phyloP scores from a whole-genome alignment of 2,888 invertebrate genomes.

The Macaria liturata region DNA sequence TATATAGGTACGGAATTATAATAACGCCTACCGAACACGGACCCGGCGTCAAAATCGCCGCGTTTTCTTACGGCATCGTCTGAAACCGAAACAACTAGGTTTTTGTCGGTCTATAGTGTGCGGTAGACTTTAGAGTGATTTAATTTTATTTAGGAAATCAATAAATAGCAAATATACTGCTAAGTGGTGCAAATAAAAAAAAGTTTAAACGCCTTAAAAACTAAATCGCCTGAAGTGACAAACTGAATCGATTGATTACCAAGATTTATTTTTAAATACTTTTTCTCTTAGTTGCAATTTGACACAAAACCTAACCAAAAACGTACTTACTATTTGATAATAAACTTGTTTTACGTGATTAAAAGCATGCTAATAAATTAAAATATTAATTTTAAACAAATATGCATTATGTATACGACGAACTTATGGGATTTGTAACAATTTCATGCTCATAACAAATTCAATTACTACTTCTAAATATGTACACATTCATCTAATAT shows the following conservation, averaged over 20 bases:
- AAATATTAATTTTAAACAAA: background rate
- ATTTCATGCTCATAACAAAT: slow-evolving; percentile 5
- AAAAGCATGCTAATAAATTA: background rate
- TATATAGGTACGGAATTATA: slow-evolving; percentile 18
- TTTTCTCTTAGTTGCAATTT: no score
- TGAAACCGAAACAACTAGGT: slow-evolving; percentile 26
- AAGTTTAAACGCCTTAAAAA: no score
- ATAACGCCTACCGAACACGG: slow-evolving; percentile 26
- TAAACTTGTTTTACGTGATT: no score
- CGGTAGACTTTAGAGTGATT: slow-evolving; percentile 22
- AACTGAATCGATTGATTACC: no score
- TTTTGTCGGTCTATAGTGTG: slow-evolving; percentile 25
- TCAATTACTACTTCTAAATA: slow-evolving; percentile 5
- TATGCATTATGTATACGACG: no score
- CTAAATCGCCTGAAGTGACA: no score
- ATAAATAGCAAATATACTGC: no score
- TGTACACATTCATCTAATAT: slow-evolving; percentile 25
- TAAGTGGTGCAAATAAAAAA: no score
- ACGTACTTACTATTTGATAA: no score
- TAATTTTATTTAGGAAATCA: background rate
- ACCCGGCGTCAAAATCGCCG: slow-evolving; percentile 23
- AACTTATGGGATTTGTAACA: background rate
- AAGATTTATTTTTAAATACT: no score
- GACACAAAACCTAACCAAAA: no score
- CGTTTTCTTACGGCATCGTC: slow-evolving; percentile 25